A percentile compares a stretch with the other conserved stretches of the same genome.
These are phyloP conservation scores for Martes martes DNA, from an alignment of 2,113 vertebrate genomes.

Conservation along the genomic window DNA sequence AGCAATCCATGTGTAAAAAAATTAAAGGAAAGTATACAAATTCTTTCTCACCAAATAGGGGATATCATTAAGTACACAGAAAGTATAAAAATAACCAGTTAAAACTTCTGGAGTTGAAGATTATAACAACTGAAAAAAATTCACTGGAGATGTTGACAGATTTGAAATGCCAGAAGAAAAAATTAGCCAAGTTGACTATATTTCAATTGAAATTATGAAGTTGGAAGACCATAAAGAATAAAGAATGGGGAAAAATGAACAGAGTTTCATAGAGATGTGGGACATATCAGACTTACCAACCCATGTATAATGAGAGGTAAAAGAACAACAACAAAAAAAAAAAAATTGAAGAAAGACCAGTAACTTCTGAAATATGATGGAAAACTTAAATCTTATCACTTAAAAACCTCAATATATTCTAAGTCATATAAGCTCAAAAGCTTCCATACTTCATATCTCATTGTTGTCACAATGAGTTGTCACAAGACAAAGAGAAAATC, in stretches of 20 bases:
- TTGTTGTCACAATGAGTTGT: not conserved
- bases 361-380: not conserved
- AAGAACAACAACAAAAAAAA: not conserved
- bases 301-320: not conserved
- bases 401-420: not conserved
- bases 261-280: not conserved
- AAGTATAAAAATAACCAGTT: not conserved
- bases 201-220: not conserved
- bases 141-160: not conserved
- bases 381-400: not conserved
- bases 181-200: not conserved
- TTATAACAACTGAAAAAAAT: not conserved
- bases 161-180: not conserved
- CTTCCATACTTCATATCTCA: not conserved
- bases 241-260: not conserved
- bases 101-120: not conserved
- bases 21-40: not conserved
- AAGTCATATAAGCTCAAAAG: not conserved
- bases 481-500: not conserved
- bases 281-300: not conserved
- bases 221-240: not conserved
- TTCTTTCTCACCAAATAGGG: not conserved
- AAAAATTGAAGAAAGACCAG: not conserved
- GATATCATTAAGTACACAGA: not conserved
- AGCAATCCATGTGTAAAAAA: not conserved